Evolutionary conservation across 2,113 vertebrate species (phyloP), one percentile per base, ranked within the genome.

Genomic region (Benitochromis conjunctus): DNA sequence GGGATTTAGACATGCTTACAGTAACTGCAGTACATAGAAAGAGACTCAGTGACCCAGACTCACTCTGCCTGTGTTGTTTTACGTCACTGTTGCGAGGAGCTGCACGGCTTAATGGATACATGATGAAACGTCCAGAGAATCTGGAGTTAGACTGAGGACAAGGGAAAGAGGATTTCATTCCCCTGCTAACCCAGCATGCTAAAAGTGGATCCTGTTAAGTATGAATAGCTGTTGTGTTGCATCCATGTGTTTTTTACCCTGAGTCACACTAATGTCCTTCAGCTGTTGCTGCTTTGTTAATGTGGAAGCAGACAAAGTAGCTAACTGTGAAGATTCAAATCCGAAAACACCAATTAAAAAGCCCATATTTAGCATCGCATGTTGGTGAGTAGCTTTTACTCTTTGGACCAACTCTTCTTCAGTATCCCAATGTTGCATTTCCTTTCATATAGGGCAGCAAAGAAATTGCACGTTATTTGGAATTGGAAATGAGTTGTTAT

Each of bases 1-100:
- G 62, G 82, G 86, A 85, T 86, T 87, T 60, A 86, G 90, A 85
- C 81, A 69, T 86, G 88, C 81, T 87, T 43, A 38, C 74, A 85
- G 92, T 31, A 36, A 84, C 74, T 53, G n/a, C 14, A 55, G 55
- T 5, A 24, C 46, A 69, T 43, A 21, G 85, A 84, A 66, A 71
- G 76, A 80, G 79, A 77, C 66, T 81, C 77, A 4, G 38, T 88
- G 86, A 90, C 89, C 76, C 71, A 81, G 83, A 83, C 60, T 66
- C 21, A 1, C 48, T 48, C 38, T 62, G 86, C 64, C 81, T 10
- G 36, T 88, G 89, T 38, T 87, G 81, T 53, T 92, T 83, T 84
- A 53, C 53, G 7, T 86, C 18, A 19, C 76, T 76, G 74, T 13
- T 88, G 74, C 62, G 78, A 76, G 62, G 31, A 71, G 66, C 57